Conservation (phyloP, 2,797 vertebrate species). For the Bucorvus abyssinicus region DNA sequence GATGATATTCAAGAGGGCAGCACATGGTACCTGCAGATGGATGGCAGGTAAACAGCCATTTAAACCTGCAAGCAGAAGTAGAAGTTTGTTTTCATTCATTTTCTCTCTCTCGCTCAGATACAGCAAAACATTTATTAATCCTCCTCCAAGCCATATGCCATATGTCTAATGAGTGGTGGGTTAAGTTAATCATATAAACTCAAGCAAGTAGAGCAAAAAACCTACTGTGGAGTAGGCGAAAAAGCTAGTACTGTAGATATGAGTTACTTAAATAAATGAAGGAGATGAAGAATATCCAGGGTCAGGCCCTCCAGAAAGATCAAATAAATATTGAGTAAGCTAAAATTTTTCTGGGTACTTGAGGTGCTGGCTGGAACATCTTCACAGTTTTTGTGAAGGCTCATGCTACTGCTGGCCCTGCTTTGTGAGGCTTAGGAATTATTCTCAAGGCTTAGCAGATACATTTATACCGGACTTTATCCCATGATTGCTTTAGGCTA, state of each 20-base stretch:
- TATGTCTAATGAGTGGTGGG: slow-evolving; percentile 74
- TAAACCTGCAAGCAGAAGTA: slow-evolving; percentile 70
- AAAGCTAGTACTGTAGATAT: background rate
- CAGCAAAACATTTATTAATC: slow-evolving; percentile 78
- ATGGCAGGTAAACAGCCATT: slow-evolving; percentile 70
- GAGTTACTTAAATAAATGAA: background rate
- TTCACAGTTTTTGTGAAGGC: background rate
- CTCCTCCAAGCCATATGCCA: slow-evolving; percentile 79
- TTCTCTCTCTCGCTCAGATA: slow-evolving; percentile 67
- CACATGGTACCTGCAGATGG: slow-evolving; percentile 56
- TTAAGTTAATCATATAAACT: slow-evolving; percentile 71
- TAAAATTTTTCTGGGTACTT: background rate
- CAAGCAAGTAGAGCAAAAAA: slow-evolving; percentile 57
- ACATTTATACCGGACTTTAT: background rate
- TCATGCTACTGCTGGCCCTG: background rate
- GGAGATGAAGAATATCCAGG: background rate
- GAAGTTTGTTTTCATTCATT: slow-evolving; percentile 76
- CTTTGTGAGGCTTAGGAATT: background rate
- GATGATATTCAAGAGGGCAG: slow-evolving; percentile 57
- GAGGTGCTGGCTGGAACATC: background rate
- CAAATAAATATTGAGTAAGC: background rate
- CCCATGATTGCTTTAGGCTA: background rate
- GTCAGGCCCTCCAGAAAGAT: background rate
- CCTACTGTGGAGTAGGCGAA: background rate
- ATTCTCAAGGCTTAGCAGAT: background rate